Percentiles rank a stretch among this genome's conserved stretches.
Evolutionary conservation across 1,140 invertebrate genomes (phyloP).

Genomic region (Drosophila parabipectinata): DNA sequence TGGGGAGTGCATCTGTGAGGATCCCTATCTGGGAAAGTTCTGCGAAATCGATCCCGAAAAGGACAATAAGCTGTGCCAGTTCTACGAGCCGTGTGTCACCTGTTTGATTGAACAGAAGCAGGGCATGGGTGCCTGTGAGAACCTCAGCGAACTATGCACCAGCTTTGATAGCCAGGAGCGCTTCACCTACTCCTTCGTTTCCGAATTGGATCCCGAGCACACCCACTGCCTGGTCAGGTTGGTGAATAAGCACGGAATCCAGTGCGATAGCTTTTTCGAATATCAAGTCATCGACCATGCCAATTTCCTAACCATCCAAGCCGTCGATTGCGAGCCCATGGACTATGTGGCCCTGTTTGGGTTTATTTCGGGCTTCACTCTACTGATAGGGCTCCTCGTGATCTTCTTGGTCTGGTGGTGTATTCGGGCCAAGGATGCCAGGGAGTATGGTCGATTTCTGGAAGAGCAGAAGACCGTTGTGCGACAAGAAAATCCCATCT

Average conservation of each 20-base stretch:
- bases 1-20: constrained; percentile 89
- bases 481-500: constrained; percentile 85
- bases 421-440: constrained; percentile 84
- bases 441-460: constrained; percentile 85
- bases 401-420: constrained; percentile 84
- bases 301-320: constrained; percentile 82
- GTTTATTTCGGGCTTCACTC: constrained; percentile 83
- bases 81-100: constrained; percentile 77
- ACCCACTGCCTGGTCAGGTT: constrained; percentile 83
- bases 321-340: constrained; percentile 79
- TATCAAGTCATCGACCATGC: constrained; percentile 81
- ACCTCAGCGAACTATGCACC: constrained; percentile 62
- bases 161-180: constrained; percentile 46
- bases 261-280: constrained; percentile 85
- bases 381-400: constrained; percentile 84
- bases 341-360: constrained; percentile 64
- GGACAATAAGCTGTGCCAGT: constrained; percentile 78
- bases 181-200: constrained; percentile 60
- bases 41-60: constrained; percentile 71
- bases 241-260: constrained; percentile 81
- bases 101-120: constrained; percentile 70
- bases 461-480: constrained; percentile 83
- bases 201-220: constrained; percentile 50
- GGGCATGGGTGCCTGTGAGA: constrained; percentile 52
- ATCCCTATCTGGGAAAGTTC: constrained; percentile 63